phyloP scores from a whole-genome alignment of 2,113 vertebrate genomes.

The Charina bottae region DNA sequence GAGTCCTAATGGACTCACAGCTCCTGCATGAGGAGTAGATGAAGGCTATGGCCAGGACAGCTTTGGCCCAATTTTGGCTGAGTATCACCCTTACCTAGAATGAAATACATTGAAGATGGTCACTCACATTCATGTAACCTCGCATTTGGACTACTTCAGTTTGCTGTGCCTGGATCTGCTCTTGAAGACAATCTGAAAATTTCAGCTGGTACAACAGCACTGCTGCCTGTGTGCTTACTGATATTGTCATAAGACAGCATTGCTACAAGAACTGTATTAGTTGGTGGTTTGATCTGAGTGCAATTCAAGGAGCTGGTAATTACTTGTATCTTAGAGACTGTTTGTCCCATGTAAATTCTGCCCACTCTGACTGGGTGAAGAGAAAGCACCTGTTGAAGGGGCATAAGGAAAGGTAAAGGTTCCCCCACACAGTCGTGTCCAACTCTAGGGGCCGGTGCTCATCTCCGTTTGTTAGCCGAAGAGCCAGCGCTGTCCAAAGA shows the following conservation, averaged over 20 bases:
- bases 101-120: not conserved
- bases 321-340: not conserved
- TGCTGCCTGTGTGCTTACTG: not conserved
- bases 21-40: not conserved
- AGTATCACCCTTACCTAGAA: not conserved
- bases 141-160: not conserved
- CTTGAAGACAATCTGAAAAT: not conserved
- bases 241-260: not conserved
- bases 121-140: not conserved
- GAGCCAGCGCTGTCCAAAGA: no score
- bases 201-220: not conserved
- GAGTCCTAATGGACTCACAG: not conserved
- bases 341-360: not conserved
- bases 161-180: not conserved
- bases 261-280: not conserved
- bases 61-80: not conserved
- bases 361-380: not conserved
- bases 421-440: no score
- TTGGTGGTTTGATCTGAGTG: not conserved
- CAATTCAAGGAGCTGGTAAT: not conserved
- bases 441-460: no score
- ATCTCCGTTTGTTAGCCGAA: no score
- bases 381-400: not conserved
- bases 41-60: not conserved
- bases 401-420: no score